Conservation (phyloP, 2,797 vertebrate species). For the Coranthus polyacanthus region DNA sequence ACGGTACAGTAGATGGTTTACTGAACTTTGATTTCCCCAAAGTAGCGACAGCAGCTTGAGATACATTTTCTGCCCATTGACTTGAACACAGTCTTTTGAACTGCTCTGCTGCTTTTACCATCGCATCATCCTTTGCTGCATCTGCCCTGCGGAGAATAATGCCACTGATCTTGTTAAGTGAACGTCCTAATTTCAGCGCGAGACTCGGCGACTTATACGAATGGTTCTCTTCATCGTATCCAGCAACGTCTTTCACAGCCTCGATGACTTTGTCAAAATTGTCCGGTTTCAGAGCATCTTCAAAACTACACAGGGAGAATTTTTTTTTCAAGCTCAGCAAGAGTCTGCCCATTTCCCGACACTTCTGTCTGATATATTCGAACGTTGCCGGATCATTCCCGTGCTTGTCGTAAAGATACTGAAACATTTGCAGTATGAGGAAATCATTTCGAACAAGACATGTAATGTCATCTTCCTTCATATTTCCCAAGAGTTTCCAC, state of each 20-base stretch:
- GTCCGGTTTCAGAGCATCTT: slow-evolving; percentile 5
- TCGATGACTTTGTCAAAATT: background rate
- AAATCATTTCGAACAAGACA: background rate
- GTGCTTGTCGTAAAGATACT: slow-evolving; percentile 7
- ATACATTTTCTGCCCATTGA: background rate
- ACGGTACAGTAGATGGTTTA: background rate
- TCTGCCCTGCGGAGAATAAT: slow-evolving; percentile 8
- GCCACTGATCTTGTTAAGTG: background rate
- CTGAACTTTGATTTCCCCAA: background rate
- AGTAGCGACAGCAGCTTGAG: background rate
- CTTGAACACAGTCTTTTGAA: background rate
- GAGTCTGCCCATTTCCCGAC: background rate
- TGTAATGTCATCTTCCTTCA: slow-evolving; percentile 1
- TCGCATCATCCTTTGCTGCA: background rate
- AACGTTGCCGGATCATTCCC: slow-evolving; percentile 1
- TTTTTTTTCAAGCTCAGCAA: background rate
- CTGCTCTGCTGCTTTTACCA: background rate
- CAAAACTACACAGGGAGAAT: background rate
- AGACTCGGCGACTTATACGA: slow-evolving; percentile 4
- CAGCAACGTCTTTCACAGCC: slow-evolving; percentile 1
- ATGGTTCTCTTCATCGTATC: slow-evolving; percentile 6
- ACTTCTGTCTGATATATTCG: background rate
- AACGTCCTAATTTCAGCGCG: slow-evolving; percentile 4
- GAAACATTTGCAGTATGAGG: slow-evolving; percentile 3
- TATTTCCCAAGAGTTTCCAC: background rate